A percentile compares a stretch with the other conserved stretches of the same genome.
These are phyloP conservation scores for Tinamus major DNA, from an alignment of 2,797 vertebrate species.

Conservation along the genomic window DNA sequence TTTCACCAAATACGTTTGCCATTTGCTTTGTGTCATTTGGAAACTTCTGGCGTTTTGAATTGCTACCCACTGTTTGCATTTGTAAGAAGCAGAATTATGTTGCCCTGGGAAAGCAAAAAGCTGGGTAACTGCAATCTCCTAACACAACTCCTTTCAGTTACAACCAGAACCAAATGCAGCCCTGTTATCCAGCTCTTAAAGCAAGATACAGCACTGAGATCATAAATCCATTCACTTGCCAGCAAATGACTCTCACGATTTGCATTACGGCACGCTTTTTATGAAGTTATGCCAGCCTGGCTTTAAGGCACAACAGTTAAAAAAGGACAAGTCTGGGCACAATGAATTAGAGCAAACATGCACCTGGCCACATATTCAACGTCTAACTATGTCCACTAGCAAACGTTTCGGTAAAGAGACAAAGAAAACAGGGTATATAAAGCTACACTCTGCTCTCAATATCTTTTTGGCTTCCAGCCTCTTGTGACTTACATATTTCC, in stretches of 20 bases:
- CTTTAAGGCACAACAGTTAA: not conserved
- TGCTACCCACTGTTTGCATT: not conserved
- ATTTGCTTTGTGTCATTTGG: not conserved
- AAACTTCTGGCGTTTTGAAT: not conserved
- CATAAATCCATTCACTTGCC: not conserved
- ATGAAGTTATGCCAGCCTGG: not conserved
- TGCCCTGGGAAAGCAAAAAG: not conserved
- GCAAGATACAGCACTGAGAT: not conserved
- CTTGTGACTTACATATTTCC: not conserved
- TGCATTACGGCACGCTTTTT: not conserved
- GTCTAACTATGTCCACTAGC: not conserved
- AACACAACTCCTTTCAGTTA: not conserved
- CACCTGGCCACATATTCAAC: not conserved
- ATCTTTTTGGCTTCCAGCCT: not conserved
- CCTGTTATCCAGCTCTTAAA: not conserved
- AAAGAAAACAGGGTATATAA: not conserved
- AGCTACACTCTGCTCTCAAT: not conserved
- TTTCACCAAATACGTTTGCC: not conserved
- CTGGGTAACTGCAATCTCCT: not conserved
- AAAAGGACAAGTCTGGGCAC: not conserved
- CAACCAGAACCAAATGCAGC: not conserved
- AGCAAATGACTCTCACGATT: not conserved
- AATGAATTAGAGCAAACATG: not conserved
- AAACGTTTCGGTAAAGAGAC: not conserved
- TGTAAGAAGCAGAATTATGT: not conserved